Conservation (phyloP, 2,888 invertebrate species). For the Zygogramma bicolorata region DNA sequence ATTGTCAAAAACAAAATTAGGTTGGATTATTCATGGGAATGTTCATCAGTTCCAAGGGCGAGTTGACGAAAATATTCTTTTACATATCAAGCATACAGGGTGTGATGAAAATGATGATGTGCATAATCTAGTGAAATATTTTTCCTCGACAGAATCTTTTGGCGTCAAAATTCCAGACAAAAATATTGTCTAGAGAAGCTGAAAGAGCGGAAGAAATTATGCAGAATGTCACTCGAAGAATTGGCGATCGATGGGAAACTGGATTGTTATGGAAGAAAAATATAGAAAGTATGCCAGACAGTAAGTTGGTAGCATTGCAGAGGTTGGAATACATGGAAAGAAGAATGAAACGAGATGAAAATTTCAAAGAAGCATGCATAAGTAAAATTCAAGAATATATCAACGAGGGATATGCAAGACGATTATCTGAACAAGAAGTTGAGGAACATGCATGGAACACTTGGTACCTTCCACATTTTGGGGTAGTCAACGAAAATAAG, state of each 20-base stretch:
- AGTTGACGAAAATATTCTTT: not conserved
- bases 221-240: not conserved
- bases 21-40: conserved; percentile 8
- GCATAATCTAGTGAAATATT: not conserved
- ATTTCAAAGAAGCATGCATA: no score
- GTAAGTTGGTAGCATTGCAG: no score
- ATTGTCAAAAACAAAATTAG: no score
- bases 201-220: not conserved
- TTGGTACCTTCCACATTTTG: no score
- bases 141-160: no score
- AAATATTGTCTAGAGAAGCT: not conserved
- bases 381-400: no score
- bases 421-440: not conserved
- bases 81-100: not conserved
- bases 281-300: no score
- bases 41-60: not conserved
- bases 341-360: no score
- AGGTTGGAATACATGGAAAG: no score
- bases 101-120: not conserved
- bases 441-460: not conserved
- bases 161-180: no score
- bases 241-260: not conserved
- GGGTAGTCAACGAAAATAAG: not conserved
- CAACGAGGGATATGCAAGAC: not conserved
- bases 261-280: no score